Percentiles rank a stretch among this genome's conserved stretches.
Evolutionary conservation across 2,113 vertebrate genomes (phyloP).

Genomic region (Dicentrarchus labrax): DNA sequence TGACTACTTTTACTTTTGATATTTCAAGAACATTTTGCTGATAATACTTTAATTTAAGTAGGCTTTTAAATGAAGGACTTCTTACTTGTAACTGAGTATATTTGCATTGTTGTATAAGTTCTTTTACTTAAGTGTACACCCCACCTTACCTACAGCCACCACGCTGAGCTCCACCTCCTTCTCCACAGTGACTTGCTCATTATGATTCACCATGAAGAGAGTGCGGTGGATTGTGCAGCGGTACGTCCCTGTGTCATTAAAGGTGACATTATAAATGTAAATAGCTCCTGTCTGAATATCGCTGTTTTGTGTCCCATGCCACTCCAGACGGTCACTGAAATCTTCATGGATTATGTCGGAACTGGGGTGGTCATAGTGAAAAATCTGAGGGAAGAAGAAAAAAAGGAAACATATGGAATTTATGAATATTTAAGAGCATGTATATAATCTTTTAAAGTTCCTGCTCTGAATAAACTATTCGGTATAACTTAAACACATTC

Average conservation of each 20-base stretch:
- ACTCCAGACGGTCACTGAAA: conserved; percentile 84
- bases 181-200: conserved; percentile 80
- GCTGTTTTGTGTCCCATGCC: conserved; percentile 84
- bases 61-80: not conserved
- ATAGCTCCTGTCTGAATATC: conserved; percentile 89
- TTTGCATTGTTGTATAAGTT: not conserved
- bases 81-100: not conserved
- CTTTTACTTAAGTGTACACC: not conserved
- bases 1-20: not conserved
- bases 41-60: not conserved
- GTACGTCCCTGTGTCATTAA: conserved; percentile 88
- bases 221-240: conserved; percentile 87
- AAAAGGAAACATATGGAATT: not conserved
- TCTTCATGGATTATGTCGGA: conserved; percentile 78
- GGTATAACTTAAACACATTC: not conserved
- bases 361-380: conserved; percentile 83
- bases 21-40: not conserved
- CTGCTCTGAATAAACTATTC: not conserved
- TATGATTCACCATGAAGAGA: conserved; percentile 73
- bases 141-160: conserved; percentile 84
- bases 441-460: not conserved
- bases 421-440: not conserved
- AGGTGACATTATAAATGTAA: conserved; percentile 86
- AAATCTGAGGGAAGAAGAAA: conserved; percentile 81
- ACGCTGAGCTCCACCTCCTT: conserved; percentile 89